phyloP scores from a whole-genome alignment of 2,113 vertebrate species.

The Labeo rohita region DNA sequence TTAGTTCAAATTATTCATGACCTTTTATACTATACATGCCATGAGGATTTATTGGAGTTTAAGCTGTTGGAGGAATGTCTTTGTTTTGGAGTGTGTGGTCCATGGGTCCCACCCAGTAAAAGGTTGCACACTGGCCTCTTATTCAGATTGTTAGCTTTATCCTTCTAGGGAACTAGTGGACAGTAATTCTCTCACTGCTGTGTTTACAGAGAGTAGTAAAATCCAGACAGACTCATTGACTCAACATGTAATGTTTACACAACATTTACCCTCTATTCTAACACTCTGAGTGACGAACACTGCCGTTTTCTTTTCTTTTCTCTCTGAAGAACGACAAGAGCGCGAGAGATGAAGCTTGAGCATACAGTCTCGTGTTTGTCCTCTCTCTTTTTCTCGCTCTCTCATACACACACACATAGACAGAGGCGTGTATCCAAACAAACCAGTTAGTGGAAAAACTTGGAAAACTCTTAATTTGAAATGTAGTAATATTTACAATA shows the following conservation, averaged over 20 bases:
- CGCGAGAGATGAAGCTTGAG: slow-evolving; percentile 67
- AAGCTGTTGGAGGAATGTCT: slow-evolving; percentile 43
- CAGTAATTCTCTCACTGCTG: slow-evolving; percentile 66
- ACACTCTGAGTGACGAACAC: slow-evolving; percentile 70
- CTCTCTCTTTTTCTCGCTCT: slow-evolving; percentile 61
- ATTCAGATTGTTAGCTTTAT: slow-evolving; percentile 61
- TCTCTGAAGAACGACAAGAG: slow-evolving; percentile 67
- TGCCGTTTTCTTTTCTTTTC: slow-evolving; percentile 67
- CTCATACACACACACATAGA: neutral
- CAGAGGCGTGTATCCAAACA: neutral
- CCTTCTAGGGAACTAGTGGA: slow-evolving; percentile 47
- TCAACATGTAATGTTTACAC: slow-evolving; percentile 62
- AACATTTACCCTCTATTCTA: slow-evolving; percentile 69
- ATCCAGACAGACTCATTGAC: slow-evolving; percentile 55
- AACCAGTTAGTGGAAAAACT: no score
- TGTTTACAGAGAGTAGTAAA: slow-evolving; percentile 77
- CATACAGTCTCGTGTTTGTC: slow-evolving; percentile 66
- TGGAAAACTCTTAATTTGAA: no score
- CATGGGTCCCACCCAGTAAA: slow-evolving; percentile 59
- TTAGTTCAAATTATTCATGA: neutral
- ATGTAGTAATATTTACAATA: no score
- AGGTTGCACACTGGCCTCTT: slow-evolving; percentile 57
- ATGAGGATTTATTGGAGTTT: neutral
- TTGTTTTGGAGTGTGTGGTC: slow-evolving; percentile 60
- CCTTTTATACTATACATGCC: neutral